These are phyloP conservation scores for Nasonia longicornis DNA, from an alignment of 1,140 invertebrate species.

Conservation along the genomic window DNA sequence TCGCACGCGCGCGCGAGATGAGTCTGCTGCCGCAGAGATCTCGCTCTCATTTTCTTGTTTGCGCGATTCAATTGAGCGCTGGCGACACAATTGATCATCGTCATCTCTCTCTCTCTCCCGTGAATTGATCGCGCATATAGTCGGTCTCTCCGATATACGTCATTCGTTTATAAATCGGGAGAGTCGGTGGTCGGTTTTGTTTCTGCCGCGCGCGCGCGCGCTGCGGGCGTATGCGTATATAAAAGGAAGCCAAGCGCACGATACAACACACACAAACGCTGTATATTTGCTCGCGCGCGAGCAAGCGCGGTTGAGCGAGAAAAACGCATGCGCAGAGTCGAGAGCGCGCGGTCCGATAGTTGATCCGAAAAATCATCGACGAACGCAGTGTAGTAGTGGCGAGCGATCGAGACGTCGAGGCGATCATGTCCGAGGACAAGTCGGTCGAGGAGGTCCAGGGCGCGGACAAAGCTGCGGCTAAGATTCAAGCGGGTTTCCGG, in stretches of 20 bases:
- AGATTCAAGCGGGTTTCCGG: constrained; percentile 81
- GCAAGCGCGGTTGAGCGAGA: background rate
- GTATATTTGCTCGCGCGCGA: background rate
- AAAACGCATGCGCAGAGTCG: constrained; percentile 15
- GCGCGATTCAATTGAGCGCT: background rate
- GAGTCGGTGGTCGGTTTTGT: constrained; percentile 10
- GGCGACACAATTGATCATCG: background rate
- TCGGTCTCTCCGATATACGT: background rate
- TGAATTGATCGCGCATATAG: too few relatives aligned
- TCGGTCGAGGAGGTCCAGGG: constrained; percentile 23
- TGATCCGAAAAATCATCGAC: constrained; percentile 36
- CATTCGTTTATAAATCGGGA: background rate
- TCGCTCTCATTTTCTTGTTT: constrained; percentile 4
- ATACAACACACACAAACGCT: background rate
- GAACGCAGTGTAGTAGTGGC: constrained; percentile 26
- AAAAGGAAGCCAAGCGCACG: background rate
- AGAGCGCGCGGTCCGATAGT: constrained; percentile 16
- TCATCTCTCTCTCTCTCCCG: background rate
- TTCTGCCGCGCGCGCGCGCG: background rate
- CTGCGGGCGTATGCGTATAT: background rate
- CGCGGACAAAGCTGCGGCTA: constrained; percentile 74
- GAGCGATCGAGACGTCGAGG: constrained; percentile 28
- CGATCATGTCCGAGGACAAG: constrained; percentile 28
- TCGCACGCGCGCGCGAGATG: background rate
- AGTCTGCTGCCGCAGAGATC: background rate